Evolutionary conservation across 2,797 vertebrate species (phyloP), one percentile per base, ranked within the genome.

Genomic region (Rhinogobio ventralis): DNA sequence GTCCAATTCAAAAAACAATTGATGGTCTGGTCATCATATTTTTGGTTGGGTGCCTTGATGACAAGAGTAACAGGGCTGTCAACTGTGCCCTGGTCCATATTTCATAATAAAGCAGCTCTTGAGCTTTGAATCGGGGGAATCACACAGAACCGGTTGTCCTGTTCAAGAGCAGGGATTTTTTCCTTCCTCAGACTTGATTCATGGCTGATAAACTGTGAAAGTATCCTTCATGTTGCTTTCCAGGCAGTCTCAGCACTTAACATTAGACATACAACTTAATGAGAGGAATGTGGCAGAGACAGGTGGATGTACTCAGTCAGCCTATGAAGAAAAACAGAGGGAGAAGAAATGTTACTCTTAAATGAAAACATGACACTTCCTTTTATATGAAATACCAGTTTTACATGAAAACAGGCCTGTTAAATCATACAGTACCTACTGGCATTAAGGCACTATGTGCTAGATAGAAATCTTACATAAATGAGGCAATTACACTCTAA

Each of bases 1-100:
- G 97, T 99, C 98, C 98, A 99, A 91, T 96, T 95, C 88, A 97
- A 93, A 91, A 97, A 98, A 93, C 98, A 99, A 94, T 92, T 95
- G 88, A 99, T 95, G 84, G 97, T 97, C 94, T 98, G 97, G 93
- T 99, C 98, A 69, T 96, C 95, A 92, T 98, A 98, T 45, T 97
- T 99, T 95, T 99, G 97, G 93, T 99, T 98, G 86, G 98, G 98
- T 23, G 98, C 96, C 90, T 97, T 98, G 84, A 99, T 97, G 92
- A 99, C 93, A 88, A 99, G 94, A 81, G 96, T 99, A 87, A 99
- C 96, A 13, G 97, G 96, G 89, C 92, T 94, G 91, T 96, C 96
- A 91, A 94, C 92, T 83, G 91, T 91, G 80, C 94, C 93, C 79
- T 94, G 93, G 86, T 97, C 97, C 97, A 97, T 97, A 87, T 87